Conservation (phyloP, 1,140 invertebrate species). For the Apolygus lucorum region DNA sequence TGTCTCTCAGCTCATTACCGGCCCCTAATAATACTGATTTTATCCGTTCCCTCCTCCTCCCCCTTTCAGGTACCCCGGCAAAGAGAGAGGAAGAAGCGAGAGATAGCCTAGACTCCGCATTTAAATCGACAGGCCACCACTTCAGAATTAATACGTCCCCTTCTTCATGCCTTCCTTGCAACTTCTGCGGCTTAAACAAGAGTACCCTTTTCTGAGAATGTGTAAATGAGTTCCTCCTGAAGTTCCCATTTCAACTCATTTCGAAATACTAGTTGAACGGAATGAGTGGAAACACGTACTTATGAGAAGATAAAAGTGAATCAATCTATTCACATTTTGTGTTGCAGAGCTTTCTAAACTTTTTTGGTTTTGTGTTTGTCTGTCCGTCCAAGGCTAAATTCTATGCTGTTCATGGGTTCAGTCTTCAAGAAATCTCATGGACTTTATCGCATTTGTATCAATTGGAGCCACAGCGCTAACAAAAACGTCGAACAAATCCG, state of each 20-base stretch:
- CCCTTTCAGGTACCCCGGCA: neutral
- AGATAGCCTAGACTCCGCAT: conserved; percentile 8
- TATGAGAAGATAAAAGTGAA: neutral
- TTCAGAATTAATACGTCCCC: conserved; percentile 13
- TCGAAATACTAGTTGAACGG: neutral
- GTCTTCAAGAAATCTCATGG: too few species aligned
- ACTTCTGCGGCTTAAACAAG: neutral
- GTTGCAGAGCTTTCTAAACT: too few species aligned
- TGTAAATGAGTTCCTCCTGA: neutral
- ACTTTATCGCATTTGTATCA: too few species aligned
- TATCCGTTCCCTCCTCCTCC: neutral
- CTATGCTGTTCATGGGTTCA: neutral
- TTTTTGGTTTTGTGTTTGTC: too few species aligned
- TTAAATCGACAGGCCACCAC: neutral
- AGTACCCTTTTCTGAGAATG: conserved; percentile 10
- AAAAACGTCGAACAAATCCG: too few species aligned
- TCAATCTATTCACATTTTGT: neutral
- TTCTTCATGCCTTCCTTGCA: neutral
- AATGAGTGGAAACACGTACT: neutral
- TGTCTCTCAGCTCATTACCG: conserved; percentile 15
- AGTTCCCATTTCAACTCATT: neutral
- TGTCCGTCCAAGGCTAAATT: neutral
- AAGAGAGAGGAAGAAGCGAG: neutral
- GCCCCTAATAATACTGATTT: conserved; percentile 16
- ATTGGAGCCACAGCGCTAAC: too few species aligned